Evolutionary conservation across 2,113 vertebrate species (phyloP).

Genomic region (Pseudopipra pipra): DNA sequence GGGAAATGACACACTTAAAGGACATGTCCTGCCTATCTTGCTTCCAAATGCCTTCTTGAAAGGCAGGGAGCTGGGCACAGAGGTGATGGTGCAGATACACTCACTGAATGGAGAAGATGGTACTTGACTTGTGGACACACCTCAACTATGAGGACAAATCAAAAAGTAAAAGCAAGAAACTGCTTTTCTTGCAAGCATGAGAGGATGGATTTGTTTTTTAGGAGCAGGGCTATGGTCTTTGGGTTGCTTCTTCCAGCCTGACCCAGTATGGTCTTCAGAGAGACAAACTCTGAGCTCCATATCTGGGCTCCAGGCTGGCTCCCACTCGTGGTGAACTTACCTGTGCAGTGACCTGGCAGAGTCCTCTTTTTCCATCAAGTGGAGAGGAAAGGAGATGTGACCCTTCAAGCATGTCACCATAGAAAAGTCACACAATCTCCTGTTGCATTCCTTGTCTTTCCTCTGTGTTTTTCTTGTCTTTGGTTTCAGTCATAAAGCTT

Average conservation of each 20-base stretch:
- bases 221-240: neutral
- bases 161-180: neutral
- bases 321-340: neutral
- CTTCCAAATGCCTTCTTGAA: neutral
- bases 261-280: neutral
- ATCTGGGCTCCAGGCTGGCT: neutral
- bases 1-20: neutral
- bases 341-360: neutral
- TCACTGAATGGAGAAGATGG: neutral
- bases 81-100: neutral
- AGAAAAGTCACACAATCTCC: neutral
- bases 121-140: neutral
- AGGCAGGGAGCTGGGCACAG: neutral
- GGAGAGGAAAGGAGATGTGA: neutral
- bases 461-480: neutral
- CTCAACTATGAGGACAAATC: neutral
- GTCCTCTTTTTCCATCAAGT: neutral
- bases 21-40: neutral
- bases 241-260: neutral
- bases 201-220: neutral
- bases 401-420: neutral
- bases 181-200: neutral
- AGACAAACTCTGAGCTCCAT: neutral
- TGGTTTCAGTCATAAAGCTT: neutral
- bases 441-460: neutral